Evolutionary conservation across 2,888 invertebrate genomes (phyloP), one percentile per base, ranked within the genome.

Genomic region (Patella ulyssiponensis): DNA sequence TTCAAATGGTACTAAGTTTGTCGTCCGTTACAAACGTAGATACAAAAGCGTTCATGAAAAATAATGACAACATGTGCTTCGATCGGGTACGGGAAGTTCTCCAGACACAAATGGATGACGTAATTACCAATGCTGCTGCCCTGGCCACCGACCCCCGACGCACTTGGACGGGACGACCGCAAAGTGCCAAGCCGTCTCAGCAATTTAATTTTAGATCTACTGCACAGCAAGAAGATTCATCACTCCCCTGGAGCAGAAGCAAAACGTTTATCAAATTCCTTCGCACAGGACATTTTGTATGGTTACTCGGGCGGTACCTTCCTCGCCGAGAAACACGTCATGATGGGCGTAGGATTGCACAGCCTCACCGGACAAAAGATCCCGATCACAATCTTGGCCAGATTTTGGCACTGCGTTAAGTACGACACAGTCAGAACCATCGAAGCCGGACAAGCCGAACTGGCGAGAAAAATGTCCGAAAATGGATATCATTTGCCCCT

Each of bases 181-280:
- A 27, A 27, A 27, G 27, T 27, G 27, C 27, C 27, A 27, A 58
- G 58, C 58, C 15, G 58, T 14, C 58, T 12, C 11, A 58, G 12
- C n/a, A 58, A 58, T 58, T 58, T 58, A 5, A 58, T 58, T 58
- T 58, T 58, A n/a, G 15, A 58, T 14, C 17, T 14, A 58, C 15
- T 58, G n/a, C 58, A 58, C 58, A 14, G 58, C n/a, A 58, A 58
- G n/a, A 58, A 58, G 58, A n/a, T 58, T 58, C 58, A 58, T 58
- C 11, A 58, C 58, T n/a, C 58, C 58, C 58, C 15, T 58, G 11
- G 58, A 58, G 58, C 15, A 58, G 58, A 58, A 58, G 58, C 4
- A n/a, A 58, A 58, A 58, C 58, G 3, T 58, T 58, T 58, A 1
- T 58, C 58, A 58, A n/a, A 14, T 58, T 58, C 27, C 58, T 58